Conservation (phyloP, 2,113 vertebrate genomes). For the Lagopus leucura region DNA sequence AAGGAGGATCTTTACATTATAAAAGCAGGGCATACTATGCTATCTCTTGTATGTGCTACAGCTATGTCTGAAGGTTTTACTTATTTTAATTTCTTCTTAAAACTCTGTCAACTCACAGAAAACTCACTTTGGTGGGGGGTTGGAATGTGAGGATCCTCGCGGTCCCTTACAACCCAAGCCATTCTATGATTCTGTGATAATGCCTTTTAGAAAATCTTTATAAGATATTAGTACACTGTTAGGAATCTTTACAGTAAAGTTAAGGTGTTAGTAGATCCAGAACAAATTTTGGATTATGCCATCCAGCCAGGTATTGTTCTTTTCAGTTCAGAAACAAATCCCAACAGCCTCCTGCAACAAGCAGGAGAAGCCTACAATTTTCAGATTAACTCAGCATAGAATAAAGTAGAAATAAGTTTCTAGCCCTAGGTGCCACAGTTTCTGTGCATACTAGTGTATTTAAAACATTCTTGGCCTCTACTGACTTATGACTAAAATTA, state of each 20-base stretch:
- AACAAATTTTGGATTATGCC: not conserved
- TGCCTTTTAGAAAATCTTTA: not conserved
- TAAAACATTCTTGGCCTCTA: not conserved
- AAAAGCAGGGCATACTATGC: not conserved
- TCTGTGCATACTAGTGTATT: not conserved
- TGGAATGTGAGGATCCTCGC: no score
- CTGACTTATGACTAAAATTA: not conserved
- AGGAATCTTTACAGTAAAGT: not conserved
- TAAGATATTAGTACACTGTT: not conserved
- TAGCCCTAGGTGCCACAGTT: not conserved
- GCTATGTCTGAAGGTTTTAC: not conserved
- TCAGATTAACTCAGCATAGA: constrained; percentile 12
- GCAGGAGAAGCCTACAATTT: constrained; percentile 30
- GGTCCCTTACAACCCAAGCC: no score
- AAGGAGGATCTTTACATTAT: not conserved
- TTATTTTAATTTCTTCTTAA: not conserved
- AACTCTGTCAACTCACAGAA: not conserved
- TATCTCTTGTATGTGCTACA: not conserved
- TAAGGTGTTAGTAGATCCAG: not conserved
- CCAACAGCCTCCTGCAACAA: not conserved
- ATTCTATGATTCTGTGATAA: not conserved
- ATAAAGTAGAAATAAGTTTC: not conserved
- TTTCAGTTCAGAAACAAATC: not conserved
- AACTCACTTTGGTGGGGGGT: not conserved
- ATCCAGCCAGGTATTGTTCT: not conserved